Evolutionary conservation across 2,113 vertebrate species (phyloP), one percentile per base, ranked within the genome.

Genomic region (Eptatretus burgeri): DNA sequence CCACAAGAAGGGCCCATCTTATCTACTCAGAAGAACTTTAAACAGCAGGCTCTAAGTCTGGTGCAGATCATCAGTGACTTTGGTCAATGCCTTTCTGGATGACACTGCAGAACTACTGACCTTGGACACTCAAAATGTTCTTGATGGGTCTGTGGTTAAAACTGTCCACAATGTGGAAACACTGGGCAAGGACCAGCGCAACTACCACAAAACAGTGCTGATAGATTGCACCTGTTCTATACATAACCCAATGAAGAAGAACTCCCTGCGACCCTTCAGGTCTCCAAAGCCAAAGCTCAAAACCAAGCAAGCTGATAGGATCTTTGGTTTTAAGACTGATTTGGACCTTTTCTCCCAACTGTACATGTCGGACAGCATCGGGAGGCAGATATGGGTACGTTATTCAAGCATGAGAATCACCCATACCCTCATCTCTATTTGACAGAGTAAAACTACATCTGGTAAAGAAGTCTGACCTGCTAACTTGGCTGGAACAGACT

Each of bases 131-230:
- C 17, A 17, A 16, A 17, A 56, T 56, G 52, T 56, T 56, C 52
- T 56, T 14, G 17, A 56, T 56, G 52, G 17, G 17, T 56, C 52
- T 56, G 52, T 56, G 52, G 17, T 56, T 56, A 56, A 56, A 14
- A 56, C 52, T 56, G 52, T 56, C 52, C 52, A 56, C 52, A 56
- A 56, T 56, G 52, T 56, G 17, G 52, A 56, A 56, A 17, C 52
- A 56, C 52, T 56, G 14, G 52, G 17, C 52, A 56, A 56, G 52
- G 17, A 56, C 14, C 52, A 56, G 2, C 17, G 17, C 52, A 17
- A 56, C 52, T 56, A 56, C 52, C 52, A 56, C 52, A 56, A 56
- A 17, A 14, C 52, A 56, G 52, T 56, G 52, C 52, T 56, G 14
- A 56, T 56, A 14, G 52, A 56, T 17, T 56, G 52, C 52, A 56